Conservation (phyloP, 2,888 invertebrate genomes). For the Pogonocherus hispidulus region DNA sequence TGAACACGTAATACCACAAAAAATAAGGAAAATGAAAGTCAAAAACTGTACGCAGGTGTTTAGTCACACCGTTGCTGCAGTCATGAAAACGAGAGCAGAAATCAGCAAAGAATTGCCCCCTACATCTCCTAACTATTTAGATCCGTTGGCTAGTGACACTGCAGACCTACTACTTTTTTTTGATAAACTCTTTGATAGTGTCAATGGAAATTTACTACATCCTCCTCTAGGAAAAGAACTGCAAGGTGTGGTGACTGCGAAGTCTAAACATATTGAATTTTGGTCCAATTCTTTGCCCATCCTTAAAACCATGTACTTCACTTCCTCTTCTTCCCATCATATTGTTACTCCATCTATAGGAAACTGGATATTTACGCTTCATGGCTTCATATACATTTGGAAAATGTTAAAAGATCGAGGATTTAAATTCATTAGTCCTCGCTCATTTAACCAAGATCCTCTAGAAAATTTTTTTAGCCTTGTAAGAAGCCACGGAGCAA, state of each 20-base stretch:
- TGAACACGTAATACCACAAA: slow-evolving; percentile 35
- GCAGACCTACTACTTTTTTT: slow-evolving; percentile 36
- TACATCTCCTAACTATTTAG: too few species aligned
- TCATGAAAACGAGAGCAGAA: slow-evolving; percentile 24
- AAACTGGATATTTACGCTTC: too few species aligned
- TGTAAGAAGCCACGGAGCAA: background rate
- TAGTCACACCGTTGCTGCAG: slow-evolving; percentile 35
- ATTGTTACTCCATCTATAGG: too few species aligned
- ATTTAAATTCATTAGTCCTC: slow-evolving; percentile 7
- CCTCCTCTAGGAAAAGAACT: background rate
- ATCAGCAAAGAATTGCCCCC: slow-evolving; percentile 32
- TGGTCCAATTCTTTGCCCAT: slow-evolving; percentile 1
- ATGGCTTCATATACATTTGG: background rate
- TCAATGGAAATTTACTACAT: slow-evolving; percentile 1
- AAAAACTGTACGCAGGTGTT: slow-evolving; percentile 46
- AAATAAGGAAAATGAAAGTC: slow-evolving; percentile 43
- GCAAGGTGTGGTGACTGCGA: too few species aligned
- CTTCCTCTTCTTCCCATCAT: too few species aligned
- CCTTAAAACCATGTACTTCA: slow-evolving; percentile 6
- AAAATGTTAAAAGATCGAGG: background rate
- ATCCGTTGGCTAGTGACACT: slow-evolving; percentile 31
- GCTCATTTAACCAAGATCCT: slow-evolving; percentile 20
- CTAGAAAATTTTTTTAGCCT: slow-evolving; percentile 14
- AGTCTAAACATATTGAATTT: background rate
- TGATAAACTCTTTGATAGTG: slow-evolving; percentile 1